Evolutionary conservation across 2,113 vertebrate genomes (phyloP), one percentile per base, ranked within the genome.

Genomic region (Emydura subglobosa): DNA sequence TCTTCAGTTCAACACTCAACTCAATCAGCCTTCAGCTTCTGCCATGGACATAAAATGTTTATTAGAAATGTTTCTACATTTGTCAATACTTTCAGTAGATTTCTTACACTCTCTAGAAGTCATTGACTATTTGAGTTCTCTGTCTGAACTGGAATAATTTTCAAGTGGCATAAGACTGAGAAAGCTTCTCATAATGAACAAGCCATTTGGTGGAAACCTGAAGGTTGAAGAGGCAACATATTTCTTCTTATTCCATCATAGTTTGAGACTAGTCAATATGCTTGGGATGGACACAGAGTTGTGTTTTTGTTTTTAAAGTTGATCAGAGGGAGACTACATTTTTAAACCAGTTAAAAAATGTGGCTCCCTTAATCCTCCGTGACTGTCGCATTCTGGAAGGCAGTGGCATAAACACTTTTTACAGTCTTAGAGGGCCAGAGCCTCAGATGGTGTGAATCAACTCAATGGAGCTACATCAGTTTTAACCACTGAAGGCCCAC

Each of bases 161-260:
- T 68, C 31, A 68, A 16, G 31, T 7, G 4, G 34, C 61, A n/a
- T 16, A 68, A 68, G 31, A 19, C 31, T 97, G 61, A 53, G 44
- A 92, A 94, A 90, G 88, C 29, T 42, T 96, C 95, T 89, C 55
- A 91, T 82, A 39, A 80, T 19, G 59, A 59, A 91, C 92, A 80
- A 82, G 86, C 90, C 94, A 79, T 85, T 96, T 94, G 83, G 5
- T 74, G 72, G 39, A 74, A 24, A 24, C 22, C 19, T 3, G 39
- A 74, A 44, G 68, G 72, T 87, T 10, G 1, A 84, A 93, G 84
- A 96, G 92, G 88, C 87, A 96, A 94, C 79, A 88, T 83, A 82
- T 91, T 91, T 93, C 93, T 96, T 96, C 89, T 92, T 87, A 53
- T 92, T 92, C 86, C 84, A 22, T 91, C 68, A 94, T 88, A 90